These are phyloP conservation scores for Esox masquinongy DNA, from an alignment of 2,797 vertebrate species.

Conservation along the genomic window DNA sequence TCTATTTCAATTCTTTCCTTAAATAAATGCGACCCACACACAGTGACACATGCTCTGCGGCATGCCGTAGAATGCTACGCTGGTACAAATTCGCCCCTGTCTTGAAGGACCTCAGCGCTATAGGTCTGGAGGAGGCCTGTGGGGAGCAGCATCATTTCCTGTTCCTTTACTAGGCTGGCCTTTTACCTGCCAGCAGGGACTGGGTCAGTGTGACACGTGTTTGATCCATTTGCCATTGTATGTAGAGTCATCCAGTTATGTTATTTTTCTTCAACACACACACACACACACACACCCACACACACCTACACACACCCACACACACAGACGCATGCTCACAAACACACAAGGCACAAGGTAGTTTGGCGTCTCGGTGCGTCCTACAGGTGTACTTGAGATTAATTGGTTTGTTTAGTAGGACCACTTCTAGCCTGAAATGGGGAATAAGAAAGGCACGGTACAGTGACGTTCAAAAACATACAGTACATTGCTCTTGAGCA, in stretches of 20 bases:
- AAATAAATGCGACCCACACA: constrained; percentile 70
- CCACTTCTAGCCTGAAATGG: not conserved
- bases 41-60: constrained; percentile 40
- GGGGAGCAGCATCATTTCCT: constrained; percentile 23
- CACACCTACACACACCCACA: no score
- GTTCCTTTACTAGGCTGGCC: constrained; percentile 26
- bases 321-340: no score
- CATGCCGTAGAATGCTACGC: constrained; percentile 27
- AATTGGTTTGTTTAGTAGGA: not conserved
- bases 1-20: constrained; percentile 70
- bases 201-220: constrained; percentile 65
- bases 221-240: constrained; percentile 13
- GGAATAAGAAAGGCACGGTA: not conserved
- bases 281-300: no score
- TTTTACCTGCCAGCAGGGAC: constrained; percentile 22
- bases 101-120: constrained; percentile 15
- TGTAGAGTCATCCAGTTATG: not conserved
- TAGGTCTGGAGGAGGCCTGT: constrained; percentile 24
- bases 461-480: no score
- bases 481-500: not conserved
- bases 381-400: not conserved
- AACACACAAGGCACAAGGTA: not conserved
- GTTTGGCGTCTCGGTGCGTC: not conserved
- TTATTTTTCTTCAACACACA: not conserved
- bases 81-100: constrained; percentile 25